Evolutionary conservation across 2,113 vertebrate species (phyloP).

Genomic region (Scytalopus superciliaris): DNA sequence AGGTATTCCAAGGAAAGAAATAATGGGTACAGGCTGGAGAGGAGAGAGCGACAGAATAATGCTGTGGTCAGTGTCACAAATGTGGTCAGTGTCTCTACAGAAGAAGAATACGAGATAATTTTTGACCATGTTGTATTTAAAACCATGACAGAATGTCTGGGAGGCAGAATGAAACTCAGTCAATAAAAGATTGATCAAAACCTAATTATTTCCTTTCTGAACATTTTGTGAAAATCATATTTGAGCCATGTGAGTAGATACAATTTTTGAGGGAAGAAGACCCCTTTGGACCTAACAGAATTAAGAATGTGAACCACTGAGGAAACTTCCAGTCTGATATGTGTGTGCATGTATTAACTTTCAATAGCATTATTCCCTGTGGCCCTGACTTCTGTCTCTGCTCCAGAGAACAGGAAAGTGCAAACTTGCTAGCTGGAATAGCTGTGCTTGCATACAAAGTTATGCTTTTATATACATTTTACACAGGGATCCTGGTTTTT

Average conservation of each 20-base stretch:
- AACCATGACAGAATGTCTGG: neutral
- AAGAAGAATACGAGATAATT: neutral
- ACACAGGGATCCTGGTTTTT: neutral
- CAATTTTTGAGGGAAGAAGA: neutral
- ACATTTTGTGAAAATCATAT: neutral
- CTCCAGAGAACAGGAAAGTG: neutral
- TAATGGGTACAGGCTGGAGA: neutral
- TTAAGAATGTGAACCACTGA: neutral
- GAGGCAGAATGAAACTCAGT: neutral
- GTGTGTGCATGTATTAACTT: fast-evolving
- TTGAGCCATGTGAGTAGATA: neutral
- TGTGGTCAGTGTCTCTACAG: neutral
- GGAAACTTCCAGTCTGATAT: neutral
- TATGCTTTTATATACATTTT: neutral
- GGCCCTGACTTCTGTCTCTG: neutral
- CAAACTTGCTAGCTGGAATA: neutral
- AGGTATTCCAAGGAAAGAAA: neutral
- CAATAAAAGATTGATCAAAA: neutral
- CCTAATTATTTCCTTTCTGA: neutral
- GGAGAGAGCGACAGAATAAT: neutral
- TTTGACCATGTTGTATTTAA: neutral
- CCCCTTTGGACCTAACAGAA: neutral
- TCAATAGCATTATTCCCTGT: neutral
- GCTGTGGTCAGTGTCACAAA: neutral
- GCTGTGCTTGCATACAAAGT: neutral